Conservation (phyloP, 2,888 invertebrate species). For the Lasioglossum lativentre region DNA sequence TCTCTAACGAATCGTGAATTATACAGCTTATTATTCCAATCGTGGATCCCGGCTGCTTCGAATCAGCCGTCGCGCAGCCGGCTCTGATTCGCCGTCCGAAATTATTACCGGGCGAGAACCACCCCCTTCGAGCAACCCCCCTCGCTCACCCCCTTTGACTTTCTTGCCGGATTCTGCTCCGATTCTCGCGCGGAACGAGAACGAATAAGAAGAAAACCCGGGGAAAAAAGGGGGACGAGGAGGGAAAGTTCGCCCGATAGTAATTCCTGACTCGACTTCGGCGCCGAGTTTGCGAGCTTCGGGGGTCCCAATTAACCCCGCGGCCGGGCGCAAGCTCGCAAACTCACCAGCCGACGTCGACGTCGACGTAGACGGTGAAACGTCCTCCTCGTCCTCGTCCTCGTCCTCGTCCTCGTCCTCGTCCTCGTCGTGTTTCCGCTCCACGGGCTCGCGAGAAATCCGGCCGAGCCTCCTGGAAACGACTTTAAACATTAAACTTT, state of each 20-base stretch:
- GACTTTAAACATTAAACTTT: slow-evolving; percentile 15
- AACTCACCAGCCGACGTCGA: not conserved
- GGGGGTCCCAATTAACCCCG: slow-evolving; percentile 72
- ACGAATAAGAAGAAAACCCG: slow-evolving; percentile 25
- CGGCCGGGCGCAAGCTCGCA: slow-evolving; percentile 39
- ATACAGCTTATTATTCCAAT: slow-evolving; percentile 56
- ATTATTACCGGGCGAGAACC: slow-evolving; percentile 63
- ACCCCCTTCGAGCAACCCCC: slow-evolving; percentile 3
- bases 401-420: too few species aligned
- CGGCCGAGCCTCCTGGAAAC: not conserved
- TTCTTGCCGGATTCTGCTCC: slow-evolving; percentile 51
- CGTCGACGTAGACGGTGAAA: not conserved
- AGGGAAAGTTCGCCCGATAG: slow-evolving; percentile 70
- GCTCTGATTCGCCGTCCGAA: slow-evolving; percentile 55
- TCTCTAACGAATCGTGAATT: slow-evolving; percentile 63
- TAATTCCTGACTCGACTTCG: slow-evolving; percentile 74
- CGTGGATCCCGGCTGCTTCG: slow-evolving; percentile 33
- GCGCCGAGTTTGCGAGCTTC: slow-evolving; percentile 65
- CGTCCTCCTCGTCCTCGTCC: not conserved
- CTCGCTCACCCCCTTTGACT: slow-evolving; percentile 42
- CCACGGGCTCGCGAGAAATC: slow-evolving; percentile 55
- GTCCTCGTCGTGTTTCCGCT: slow-evolving; percentile 46
- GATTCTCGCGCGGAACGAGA: slow-evolving; percentile 46
- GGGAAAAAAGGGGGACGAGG: slow-evolving; percentile 24
- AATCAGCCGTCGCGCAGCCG: slow-evolving; percentile 43